These are phyloP conservation scores for Prionailurus bengalensis DNA, from an alignment of 2,113 vertebrate genomes.

Conservation along the genomic window DNA sequence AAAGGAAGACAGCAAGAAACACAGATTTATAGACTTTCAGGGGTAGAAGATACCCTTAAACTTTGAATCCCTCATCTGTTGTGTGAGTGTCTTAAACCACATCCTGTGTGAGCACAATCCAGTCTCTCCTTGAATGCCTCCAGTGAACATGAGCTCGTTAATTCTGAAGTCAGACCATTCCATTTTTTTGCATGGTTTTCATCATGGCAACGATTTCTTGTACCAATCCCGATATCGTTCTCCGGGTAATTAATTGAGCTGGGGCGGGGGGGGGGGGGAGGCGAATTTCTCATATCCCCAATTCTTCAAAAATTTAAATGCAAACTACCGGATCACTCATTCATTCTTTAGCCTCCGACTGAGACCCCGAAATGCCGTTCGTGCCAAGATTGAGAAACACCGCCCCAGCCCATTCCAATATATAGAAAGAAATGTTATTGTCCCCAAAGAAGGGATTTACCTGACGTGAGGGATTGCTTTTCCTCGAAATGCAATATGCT, in stretches of 20 bases:
- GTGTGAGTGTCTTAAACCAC: background rate
- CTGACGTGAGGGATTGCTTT: conserved; percentile 19
- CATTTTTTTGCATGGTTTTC: background rate
- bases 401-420: too few relatives aligned
- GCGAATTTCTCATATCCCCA: background rate
- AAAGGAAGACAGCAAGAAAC: background rate
- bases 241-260: conserved; percentile 11
- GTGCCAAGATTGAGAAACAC: background rate
- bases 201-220: conserved; percentile 3
- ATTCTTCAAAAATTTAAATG: conserved; percentile 52
- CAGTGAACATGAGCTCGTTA: background rate
- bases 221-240: background rate
- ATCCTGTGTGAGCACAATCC: background rate
- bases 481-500: conserved; percentile 33
- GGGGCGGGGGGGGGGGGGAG: too few relatives aligned
- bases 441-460: background rate
- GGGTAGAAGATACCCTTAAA: background rate
- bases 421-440: background rate
- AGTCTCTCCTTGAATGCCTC: background rate
- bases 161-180: background rate
- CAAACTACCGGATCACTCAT: background rate
- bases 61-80: background rate
- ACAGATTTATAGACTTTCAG: background rate
- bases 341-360: background rate
- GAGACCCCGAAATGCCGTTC: background rate